These are phyloP conservation scores for Tretioscincus oriximinensis DNA, from an alignment of 2,113 vertebrate species.

Conservation along the genomic window DNA sequence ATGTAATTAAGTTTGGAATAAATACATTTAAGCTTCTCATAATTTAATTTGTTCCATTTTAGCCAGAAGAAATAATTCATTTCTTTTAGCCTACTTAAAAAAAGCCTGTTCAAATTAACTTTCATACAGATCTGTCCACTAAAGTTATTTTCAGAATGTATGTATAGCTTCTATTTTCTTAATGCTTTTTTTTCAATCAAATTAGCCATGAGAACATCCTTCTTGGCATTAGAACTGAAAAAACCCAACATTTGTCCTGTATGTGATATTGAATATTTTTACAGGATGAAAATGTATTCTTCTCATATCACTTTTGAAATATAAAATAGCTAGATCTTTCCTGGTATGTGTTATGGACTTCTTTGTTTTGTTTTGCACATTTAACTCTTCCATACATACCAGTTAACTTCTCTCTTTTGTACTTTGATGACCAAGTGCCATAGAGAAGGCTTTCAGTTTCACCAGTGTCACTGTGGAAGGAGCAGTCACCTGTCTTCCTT, in stretches of 20 bases:
- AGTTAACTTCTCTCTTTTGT: too few species aligned
- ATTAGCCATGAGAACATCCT: background rate
- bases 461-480: too few species aligned
- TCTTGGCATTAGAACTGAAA: background rate
- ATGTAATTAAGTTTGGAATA: slow-evolving; percentile 58
- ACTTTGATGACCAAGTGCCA: too few species aligned
- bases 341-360: background rate
- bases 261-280: slow-evolving; percentile 6
- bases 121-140: slow-evolving; percentile 53
- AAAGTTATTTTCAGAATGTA: slow-evolving; percentile 45
- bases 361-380: background rate
- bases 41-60: slow-evolving; percentile 63
- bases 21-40: slow-evolving; percentile 52
- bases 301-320: slow-evolving; percentile 20
- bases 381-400: too few species aligned
- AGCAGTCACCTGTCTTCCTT: too few species aligned
- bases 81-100: slow-evolving; percentile 46
- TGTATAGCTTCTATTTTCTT: slow-evolving; percentile 34
- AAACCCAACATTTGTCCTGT: slow-evolving; percentile 13
- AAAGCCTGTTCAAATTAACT: slow-evolving; percentile 50
- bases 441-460: too few species aligned
- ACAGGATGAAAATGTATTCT: slow-evolving; percentile 6
- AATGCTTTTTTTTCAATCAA: slow-evolving; percentile 43
- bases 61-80: slow-evolving; percentile 56
- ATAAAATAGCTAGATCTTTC: slow-evolving; percentile 9